Evolutionary conservation across 1,140 invertebrate species (phyloP).

Genomic region (Harlomillsia oculata): DNA sequence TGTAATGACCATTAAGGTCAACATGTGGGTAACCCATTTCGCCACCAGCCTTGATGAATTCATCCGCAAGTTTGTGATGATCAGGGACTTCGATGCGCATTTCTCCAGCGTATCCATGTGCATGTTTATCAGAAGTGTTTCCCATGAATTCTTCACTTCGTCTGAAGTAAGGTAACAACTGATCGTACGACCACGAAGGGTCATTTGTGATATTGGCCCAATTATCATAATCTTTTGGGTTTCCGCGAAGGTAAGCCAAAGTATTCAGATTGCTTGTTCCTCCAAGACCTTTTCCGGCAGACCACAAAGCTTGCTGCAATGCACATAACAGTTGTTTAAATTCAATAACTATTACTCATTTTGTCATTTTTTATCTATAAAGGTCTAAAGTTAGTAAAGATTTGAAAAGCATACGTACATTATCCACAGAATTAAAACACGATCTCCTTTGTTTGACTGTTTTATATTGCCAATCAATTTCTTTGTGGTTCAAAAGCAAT

Average conservation of each 20-base stretch:
- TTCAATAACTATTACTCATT: too few relatives aligned
- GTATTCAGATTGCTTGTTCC: slow-evolving; percentile 3
- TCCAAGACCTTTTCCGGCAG: not conserved
- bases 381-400: not conserved
- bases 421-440: slow-evolving; percentile 3
- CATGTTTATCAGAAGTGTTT: not conserved
- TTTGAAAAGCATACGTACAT: slow-evolving; percentile 1
- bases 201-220: slow-evolving; percentile 48
- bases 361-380: too few relatives aligned
- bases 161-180: slow-evolving; percentile 67
- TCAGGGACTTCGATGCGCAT: slow-evolving; percentile 20
- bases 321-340: too few relatives aligned
- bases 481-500: slow-evolving; percentile 12
- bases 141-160: slow-evolving; percentile 59
- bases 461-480: slow-evolving; percentile 28
- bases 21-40: slow-evolving; percentile 25
- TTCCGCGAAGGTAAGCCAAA: not conserved
- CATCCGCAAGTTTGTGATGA: slow-evolving; percentile 1
- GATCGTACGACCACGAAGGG: slow-evolving; percentile 48
- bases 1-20: slow-evolving; percentile 26
- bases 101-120: slow-evolving; percentile 24
- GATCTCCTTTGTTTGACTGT: slow-evolving; percentile 25
- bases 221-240: slow-evolving; percentile 48
- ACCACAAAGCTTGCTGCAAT: too few relatives aligned
- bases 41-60: slow-evolving; percentile 12